phyloP scores from a whole-genome alignment of 2,888 invertebrate species.

The Ormyrus rosae region DNA sequence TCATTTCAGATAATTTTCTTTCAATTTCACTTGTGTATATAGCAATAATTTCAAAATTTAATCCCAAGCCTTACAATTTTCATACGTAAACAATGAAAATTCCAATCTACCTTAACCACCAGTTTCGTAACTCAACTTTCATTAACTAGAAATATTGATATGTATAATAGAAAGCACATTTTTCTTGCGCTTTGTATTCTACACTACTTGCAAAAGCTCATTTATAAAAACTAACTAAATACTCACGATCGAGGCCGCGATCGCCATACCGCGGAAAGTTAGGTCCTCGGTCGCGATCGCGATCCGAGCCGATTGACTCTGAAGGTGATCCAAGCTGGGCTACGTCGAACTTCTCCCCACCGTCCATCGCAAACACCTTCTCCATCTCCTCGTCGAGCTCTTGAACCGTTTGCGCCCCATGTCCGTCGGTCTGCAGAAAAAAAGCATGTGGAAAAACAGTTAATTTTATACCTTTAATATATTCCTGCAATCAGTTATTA shows the following conservation, averaged over 20 bases:
- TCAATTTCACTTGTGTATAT: too few species aligned
- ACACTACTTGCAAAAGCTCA: too few species aligned
- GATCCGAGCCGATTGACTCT: conserved; percentile 71
- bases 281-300: conserved; percentile 72
- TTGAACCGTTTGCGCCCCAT: conserved; percentile 81
- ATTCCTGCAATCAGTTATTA: neutral
- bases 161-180: too few species aligned
- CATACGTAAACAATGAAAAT: too few species aligned
- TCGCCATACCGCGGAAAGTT: conserved; percentile 71
- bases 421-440: conserved; percentile 77
- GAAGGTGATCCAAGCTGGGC: conserved; percentile 76
- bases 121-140: too few species aligned
- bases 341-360: conserved; percentile 80
- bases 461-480: neutral
- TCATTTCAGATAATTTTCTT: too few species aligned
- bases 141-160: too few species aligned
- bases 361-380: conserved; percentile 86
- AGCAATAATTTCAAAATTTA: too few species aligned
- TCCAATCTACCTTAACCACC: too few species aligned
- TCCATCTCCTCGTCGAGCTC: conserved; percentile 93
- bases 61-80: too few species aligned
- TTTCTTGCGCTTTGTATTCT: too few species aligned
- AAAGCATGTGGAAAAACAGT: neutral
- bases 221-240: neutral
- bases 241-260: conserved; percentile 73